These are phyloP conservation scores for Dolichoris vasculosae DNA, from an alignment of 1,140 invertebrate genomes.

Conservation along the genomic window DNA sequence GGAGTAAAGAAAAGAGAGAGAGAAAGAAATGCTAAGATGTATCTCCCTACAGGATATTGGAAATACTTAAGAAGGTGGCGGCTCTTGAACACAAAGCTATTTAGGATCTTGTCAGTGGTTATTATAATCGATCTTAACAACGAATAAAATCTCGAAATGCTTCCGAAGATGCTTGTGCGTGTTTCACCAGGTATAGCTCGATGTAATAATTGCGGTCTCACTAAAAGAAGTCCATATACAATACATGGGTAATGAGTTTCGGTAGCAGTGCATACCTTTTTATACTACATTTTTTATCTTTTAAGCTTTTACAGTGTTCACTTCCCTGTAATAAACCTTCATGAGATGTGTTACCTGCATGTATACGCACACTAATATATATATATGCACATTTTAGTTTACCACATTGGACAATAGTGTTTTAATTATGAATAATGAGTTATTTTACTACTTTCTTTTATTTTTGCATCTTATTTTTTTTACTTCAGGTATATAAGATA, in stretches of 20 bases:
- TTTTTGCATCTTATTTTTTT: too few species aligned
- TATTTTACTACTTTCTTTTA: too few species aligned
- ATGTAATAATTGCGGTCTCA: background rate
- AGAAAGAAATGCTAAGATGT: conserved; percentile 11
- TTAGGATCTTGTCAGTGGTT: conserved; percentile 36
- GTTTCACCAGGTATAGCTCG: background rate
- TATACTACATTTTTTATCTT: too few species aligned
- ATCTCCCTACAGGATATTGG: conserved; percentile 41
- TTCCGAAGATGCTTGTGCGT: background rate
- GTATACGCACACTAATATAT: background rate
- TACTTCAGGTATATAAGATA: too few species aligned
- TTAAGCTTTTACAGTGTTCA: too few species aligned
- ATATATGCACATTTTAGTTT: too few species aligned
- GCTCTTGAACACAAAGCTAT: conserved; percentile 27
- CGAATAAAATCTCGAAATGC: conserved; percentile 23
- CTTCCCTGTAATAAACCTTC: too few species aligned
- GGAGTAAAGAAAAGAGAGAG: conserved; percentile 48
- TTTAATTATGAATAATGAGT: too few species aligned
- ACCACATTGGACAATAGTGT: too few species aligned
- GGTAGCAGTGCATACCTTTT: conserved; percentile 16
- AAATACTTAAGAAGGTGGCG: conserved; percentile 30
- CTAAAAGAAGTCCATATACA: background rate
- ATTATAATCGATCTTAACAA: conserved; percentile 33
- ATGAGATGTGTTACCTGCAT: background rate
- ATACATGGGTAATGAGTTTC: conserved; percentile 27